These are phyloP conservation scores for Phyllostomus discolor DNA, from an alignment of 2,113 vertebrate species.

Conservation along the genomic window DNA sequence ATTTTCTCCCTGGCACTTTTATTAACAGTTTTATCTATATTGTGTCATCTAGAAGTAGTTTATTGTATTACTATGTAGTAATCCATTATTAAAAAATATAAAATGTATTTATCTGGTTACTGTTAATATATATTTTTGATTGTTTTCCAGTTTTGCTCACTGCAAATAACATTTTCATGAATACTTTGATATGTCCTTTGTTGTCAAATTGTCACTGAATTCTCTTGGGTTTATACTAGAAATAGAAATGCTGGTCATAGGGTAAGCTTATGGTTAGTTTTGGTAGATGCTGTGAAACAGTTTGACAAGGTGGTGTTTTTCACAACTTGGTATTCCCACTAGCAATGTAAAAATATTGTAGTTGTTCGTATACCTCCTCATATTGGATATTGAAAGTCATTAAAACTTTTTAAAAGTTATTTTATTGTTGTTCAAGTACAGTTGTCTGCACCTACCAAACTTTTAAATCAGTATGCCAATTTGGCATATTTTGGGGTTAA, in stretches of 20 bases:
- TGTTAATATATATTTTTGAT: background rate
- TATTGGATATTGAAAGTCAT: background rate
- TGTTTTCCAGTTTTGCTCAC: background rate
- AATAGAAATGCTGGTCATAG: background rate
- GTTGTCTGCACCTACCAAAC: no score
- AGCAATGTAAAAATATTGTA: background rate
- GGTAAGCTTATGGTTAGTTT: background rate
- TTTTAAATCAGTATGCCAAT: background rate
- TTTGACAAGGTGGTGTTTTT: background rate
- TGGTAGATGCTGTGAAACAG: background rate
- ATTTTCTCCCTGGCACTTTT: background rate
- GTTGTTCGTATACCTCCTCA: background rate
- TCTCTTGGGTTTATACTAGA: background rate
- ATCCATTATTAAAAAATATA: background rate
- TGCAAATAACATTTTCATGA: background rate
- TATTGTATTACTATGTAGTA: background rate
- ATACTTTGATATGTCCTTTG: background rate
- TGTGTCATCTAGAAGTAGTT: background rate
- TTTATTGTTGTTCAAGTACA: no score
- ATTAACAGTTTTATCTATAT: background rate
- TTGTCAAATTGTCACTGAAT: background rate
- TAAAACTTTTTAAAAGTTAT: background rate
- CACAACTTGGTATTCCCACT: background rate
- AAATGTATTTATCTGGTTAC: background rate
- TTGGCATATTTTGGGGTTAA: background rate